A percentile compares a stretch with the other conserved stretches of the same genome.
Conservation (phyloP, 2,113 vertebrate genomes). For the Nesogale talazaci region DNA sequence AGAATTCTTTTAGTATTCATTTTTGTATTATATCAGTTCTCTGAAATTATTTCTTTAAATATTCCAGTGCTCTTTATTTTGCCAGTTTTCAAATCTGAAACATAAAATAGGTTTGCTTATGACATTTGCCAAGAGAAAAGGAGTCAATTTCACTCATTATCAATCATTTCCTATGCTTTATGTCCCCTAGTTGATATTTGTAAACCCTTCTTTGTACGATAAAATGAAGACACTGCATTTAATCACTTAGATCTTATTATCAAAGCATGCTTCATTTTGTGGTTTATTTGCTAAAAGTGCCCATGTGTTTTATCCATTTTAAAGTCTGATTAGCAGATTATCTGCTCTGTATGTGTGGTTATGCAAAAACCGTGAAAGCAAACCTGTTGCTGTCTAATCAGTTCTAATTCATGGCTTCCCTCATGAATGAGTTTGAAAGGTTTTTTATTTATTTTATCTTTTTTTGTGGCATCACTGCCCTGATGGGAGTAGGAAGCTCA, state of each 20-base stretch:
- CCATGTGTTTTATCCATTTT: neutral
- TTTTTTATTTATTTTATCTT: no score
- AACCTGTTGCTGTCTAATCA: neutral
- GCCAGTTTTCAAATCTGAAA: slow-evolving; percentile 42
- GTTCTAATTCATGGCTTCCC: neutral
- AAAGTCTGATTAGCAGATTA: neutral
- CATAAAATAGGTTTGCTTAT: neutral
- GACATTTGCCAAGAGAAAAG: slow-evolving; percentile 9
- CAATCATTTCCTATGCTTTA: neutral
- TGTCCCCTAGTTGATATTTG: neutral
- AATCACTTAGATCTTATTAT: slow-evolving; percentile 29
- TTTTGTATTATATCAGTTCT: neutral
- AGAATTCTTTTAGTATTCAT: neutral
- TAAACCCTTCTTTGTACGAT: slow-evolving; percentile 48
- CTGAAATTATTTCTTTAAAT: neutral
- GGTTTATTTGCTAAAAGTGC: slow-evolving; percentile 2
- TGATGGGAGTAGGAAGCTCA: no score
- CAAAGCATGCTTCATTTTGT: neutral
- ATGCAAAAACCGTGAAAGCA: neutral
- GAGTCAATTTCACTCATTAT: slow-evolving; percentile 38
- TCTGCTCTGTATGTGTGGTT: neutral
- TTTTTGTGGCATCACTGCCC: no score
- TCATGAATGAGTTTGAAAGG: no score
- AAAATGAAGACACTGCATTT: slow-evolving; percentile 2
- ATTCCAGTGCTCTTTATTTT: neutral